A percentile compares a stretch with the other conserved stretches of the same genome.
Conservation (phyloP, 2,888 invertebrate species). For the Deilephila porcellus region DNA sequence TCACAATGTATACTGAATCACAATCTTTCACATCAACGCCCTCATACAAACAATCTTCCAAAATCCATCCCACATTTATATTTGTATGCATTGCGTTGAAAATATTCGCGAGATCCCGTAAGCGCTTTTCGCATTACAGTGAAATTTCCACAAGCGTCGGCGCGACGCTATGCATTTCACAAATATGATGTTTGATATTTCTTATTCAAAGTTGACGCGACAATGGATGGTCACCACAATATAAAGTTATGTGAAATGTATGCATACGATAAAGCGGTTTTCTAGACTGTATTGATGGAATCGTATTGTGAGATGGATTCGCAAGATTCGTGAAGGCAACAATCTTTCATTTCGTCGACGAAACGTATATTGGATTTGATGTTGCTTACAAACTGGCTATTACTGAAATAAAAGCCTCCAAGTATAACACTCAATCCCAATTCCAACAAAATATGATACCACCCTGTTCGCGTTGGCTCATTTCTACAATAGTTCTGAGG, state of each 20-base stretch:
- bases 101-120: neutral
- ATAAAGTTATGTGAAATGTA: neutral
- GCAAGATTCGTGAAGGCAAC: neutral
- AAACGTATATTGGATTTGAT: too few relatives aligned
- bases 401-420: too few relatives aligned
- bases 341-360: too few relatives aligned
- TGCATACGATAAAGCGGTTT: neutral
- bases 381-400: too few relatives aligned
- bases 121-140: neutral
- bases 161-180: conserved; percentile 10
- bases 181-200: conserved; percentile 7
- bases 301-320: neutral
- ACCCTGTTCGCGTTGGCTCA: too few relatives aligned
- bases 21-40: neutral
- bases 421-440: too few relatives aligned
- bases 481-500: too few relatives aligned
- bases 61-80: neutral
- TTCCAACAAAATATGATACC: too few relatives aligned
- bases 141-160: neutral
- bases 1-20: neutral
- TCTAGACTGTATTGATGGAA: neutral
- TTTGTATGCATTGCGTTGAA: neutral
- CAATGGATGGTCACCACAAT: neutral
- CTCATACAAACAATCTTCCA: neutral
- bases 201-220: conserved; percentile 21